These are phyloP conservation scores for Channallabes apus DNA, from an alignment of 2,797 vertebrate species.

Conservation along the genomic window DNA sequence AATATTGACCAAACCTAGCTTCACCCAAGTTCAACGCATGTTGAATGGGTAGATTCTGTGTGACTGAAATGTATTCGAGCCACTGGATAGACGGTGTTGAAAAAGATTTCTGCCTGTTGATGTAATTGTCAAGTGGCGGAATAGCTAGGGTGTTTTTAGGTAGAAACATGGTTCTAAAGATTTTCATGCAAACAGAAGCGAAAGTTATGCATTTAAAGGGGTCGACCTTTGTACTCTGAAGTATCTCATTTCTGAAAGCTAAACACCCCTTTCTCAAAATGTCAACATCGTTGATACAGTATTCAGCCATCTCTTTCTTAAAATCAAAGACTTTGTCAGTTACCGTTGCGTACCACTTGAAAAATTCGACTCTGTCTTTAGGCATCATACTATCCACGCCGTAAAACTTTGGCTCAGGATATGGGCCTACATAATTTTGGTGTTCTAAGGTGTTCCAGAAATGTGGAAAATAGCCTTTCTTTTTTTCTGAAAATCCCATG, in stretches of 20 bases:
- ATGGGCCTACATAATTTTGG: too few relatives aligned
- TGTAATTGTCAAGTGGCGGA: neutral
- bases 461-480: too few relatives aligned
- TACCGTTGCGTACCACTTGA: too few relatives aligned
- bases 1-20: neutral
- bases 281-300: neutral
- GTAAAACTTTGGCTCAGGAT: too few relatives aligned
- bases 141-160: neutral
- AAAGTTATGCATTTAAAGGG: too few relatives aligned
- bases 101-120: neutral
- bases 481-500: too few relatives aligned
- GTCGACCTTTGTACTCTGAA: neutral
- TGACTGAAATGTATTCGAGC: neutral
- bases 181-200: slow-evolving; percentile 1
- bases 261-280: neutral
- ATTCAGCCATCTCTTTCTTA: neutral
- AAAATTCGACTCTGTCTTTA: too few relatives aligned
- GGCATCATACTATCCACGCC: too few relatives aligned
- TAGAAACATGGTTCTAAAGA: neutral
- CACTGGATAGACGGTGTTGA: neutral
- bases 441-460: too few relatives aligned
- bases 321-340: too few relatives aligned
- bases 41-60: neutral
- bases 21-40: neutral
- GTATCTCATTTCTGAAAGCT: too few relatives aligned